These are phyloP conservation scores for Lanius collurio DNA, from an alignment of 2,113 vertebrate species.

Conservation along the genomic window DNA sequence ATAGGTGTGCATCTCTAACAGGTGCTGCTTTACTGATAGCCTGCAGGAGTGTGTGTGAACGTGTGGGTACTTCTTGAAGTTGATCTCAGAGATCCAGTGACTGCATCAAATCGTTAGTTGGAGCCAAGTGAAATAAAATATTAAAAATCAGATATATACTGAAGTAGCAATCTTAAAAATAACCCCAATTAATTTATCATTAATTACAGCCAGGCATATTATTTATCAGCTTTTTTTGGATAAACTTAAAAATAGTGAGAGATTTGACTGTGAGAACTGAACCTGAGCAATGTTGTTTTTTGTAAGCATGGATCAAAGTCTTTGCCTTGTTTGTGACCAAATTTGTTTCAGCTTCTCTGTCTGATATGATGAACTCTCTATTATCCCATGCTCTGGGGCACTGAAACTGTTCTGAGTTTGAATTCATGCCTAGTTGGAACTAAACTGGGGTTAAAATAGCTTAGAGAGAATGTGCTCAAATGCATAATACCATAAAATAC, in stretches of 20 bases:
- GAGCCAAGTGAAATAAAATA: background rate
- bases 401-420: background rate
- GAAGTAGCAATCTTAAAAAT: background rate
- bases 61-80: background rate
- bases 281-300: background rate
- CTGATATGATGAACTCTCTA: background rate
- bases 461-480: background rate
- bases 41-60: background rate
- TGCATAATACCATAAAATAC: background rate
- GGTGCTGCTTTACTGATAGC: background rate
- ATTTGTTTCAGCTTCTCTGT: background rate
- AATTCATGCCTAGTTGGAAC: background rate
- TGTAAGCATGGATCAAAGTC: background rate
- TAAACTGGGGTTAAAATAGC: background rate
- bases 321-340: background rate
- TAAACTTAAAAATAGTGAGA: background rate
- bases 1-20: background rate
- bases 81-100: background rate
- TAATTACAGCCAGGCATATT: background rate
- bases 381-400: background rate
- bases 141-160: background rate
- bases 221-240: background rate
- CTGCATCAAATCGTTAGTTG: background rate
- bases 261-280: background rate
- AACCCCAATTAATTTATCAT: background rate